A percentile compares a stretch with the other conserved stretches of the same genome.
Evolutionary conservation across 2,113 vertebrate genomes (phyloP).

Genomic region (Colius striatus): DNA sequence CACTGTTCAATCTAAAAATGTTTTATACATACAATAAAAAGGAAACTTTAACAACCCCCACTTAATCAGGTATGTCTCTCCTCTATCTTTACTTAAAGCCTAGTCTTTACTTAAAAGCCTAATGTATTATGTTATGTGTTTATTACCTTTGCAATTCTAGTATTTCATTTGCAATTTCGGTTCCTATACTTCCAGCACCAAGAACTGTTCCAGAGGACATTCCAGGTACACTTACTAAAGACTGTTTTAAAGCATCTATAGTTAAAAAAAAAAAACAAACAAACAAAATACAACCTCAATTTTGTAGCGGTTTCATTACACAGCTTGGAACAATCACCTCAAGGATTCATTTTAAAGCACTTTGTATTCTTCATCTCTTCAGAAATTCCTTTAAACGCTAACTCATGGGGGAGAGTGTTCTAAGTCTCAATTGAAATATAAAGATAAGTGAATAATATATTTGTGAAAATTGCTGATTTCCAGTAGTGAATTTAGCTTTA

Average conservation of each 20-base stretch:
- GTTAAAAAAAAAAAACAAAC: background rate
- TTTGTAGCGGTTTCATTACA: background rate
- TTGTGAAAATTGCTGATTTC: background rate
- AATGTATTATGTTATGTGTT: background rate
- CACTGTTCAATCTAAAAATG: background rate
- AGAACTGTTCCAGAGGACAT: slow-evolving; percentile 81
- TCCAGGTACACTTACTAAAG: slow-evolving; percentile 80
- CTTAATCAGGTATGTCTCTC: background rate
- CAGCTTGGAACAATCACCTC: background rate
- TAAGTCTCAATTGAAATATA: background rate
- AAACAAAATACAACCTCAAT: background rate
- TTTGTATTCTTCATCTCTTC: background rate
- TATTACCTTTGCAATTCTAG: slow-evolving; percentile 88
- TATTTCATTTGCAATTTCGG: slow-evolving; percentile 88
- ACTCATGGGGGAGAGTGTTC: background rate
- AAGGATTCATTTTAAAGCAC: background rate
- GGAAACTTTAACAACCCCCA: background rate
- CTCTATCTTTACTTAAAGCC: background rate
- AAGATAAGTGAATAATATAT: background rate
- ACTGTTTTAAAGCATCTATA: slow-evolving; percentile 81
- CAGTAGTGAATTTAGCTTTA: background rate
- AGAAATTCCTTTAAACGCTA: background rate
- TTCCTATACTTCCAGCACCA: slow-evolving; percentile 89
- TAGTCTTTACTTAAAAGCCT: background rate
- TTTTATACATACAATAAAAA: background rate